Base-by-base conservation (phyloP, 2,797 vertebrate species). In the Hephaestus fuliginosus region DNA sequence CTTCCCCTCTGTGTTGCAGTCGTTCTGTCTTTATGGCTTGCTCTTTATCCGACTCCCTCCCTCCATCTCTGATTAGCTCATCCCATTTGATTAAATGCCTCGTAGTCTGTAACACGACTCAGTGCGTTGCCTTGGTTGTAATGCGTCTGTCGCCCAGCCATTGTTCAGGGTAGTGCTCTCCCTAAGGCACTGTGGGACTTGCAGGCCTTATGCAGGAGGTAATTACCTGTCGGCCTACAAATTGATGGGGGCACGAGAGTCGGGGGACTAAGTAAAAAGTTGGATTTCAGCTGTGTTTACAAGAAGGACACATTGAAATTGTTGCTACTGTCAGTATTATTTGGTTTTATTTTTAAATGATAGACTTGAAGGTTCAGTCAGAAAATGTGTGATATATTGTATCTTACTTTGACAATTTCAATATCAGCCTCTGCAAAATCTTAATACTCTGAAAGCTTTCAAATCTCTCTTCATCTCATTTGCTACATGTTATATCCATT, bases 211-310 rank as follows among this genome's bases (percentile, higher is more conserved):
- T 52, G 72, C 63, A 68, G n/a, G 53, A 10, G 76, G 66, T 87
- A 85, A 88, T 88, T 88, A 84, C 73, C 82, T 83, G 73, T 81
- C 56, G 1, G 58, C 10, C 69, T 62, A 44, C 4, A 49, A 77
- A 85, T 66, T 84, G 46, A 87, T 74, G 72, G 68, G 57, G 68
- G 20, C 52, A 62, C 0, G 1, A 51, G 28, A 70, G 68, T 72
- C n/a, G 12, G n/a, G 17, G 17, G 17, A 69, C n/a, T 33, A 28
- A 76, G 39, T 73, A 18, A 58, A 74, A 76, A 46, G 39, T 80
- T 10, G 14, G 41, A 80, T 73, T 74, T 80, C 49, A 72, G 44
- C 56, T 61, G 13, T 3, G 6, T 3, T 18, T 48, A 61, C n/a
- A 62, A 55, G 22, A 63, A 52, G 55, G 22, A 20, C 66, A 48